phyloP scores from a whole-genome alignment of 2,888 invertebrate species.

The Tipula helvola region DNA sequence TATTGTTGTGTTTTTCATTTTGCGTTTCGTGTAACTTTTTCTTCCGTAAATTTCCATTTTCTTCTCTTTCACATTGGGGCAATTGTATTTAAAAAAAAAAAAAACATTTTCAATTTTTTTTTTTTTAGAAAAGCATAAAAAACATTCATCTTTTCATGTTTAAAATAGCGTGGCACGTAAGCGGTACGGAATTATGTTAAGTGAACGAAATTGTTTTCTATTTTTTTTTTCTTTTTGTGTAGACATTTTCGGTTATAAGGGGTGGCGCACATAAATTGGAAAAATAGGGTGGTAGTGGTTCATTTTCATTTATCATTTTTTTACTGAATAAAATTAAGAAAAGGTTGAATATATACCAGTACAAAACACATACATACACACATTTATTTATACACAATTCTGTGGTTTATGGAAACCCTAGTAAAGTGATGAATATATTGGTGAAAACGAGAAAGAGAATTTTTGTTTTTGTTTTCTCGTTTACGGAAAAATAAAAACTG shows the following conservation, averaged over 20 bases:
- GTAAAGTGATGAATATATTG: not conserved
- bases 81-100: not conserved
- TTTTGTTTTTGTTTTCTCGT: not conserved
- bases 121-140: not conserved
- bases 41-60: not conserved
- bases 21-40: not conserved
- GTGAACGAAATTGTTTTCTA: not conserved
- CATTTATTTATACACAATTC: not conserved
- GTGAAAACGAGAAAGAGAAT: not conserved
- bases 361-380: not conserved
- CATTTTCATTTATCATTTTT: not conserved
- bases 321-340: not conserved
- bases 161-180: slow-evolving; percentile 7
- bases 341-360: not conserved
- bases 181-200: slow-evolving; percentile 4
- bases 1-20: not conserved
- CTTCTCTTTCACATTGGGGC: not conserved
- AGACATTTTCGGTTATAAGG: not conserved
- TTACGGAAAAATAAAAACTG: not conserved
- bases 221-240: not conserved
- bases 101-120: not conserved
- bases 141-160: slow-evolving; percentile 7
- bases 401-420: not conserved
- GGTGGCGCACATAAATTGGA: not conserved
- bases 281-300: not conserved